phyloP scores from a whole-genome alignment of 2,113 vertebrate species.

The Epinephelus cyanopodus region DNA sequence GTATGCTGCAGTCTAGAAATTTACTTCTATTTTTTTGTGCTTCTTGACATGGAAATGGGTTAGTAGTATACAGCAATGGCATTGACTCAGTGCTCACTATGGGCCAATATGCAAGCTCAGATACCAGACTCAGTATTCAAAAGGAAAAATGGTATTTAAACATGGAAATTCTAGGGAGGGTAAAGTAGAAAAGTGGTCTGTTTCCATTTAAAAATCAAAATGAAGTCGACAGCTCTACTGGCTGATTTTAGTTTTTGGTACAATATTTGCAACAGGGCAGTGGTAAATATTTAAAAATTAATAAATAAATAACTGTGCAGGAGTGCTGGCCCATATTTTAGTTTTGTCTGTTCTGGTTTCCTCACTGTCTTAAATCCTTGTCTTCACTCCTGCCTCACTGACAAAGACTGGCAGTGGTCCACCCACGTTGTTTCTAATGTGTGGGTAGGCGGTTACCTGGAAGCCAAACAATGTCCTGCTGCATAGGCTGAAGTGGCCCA shows the following conservation, averaged over 20 bases:
- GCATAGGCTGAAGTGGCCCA: conserved; percentile 35
- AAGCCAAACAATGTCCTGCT: conserved; percentile 29
- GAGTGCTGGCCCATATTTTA: not conserved
- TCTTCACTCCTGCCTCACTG: not conserved
- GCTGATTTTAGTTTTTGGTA: not conserved
- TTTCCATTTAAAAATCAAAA: not conserved
- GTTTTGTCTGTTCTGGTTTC: not conserved
- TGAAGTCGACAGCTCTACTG: not conserved
- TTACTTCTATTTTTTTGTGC: too few species aligned
- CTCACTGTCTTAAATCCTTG: not conserved
- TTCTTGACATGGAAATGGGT: too few species aligned
- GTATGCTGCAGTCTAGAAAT: too few species aligned
- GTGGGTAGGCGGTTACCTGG: conserved; percentile 20
- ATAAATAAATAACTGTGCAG: not conserved
- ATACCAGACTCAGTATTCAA: too few species aligned
- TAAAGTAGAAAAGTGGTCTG: too few species aligned
- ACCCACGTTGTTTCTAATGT: conserved; percentile 20
- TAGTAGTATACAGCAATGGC: too few species aligned
- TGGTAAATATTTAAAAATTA: not conserved
- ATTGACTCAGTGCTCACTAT: too few species aligned
- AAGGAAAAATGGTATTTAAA: too few species aligned
- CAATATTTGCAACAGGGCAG: not conserved
- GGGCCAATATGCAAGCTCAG: too few species aligned
- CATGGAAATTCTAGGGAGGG: too few species aligned
- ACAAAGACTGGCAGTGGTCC: conserved; percentile 4